Conservation (phyloP, 2,113 vertebrate genomes). For the Mirza zaza region DNA sequence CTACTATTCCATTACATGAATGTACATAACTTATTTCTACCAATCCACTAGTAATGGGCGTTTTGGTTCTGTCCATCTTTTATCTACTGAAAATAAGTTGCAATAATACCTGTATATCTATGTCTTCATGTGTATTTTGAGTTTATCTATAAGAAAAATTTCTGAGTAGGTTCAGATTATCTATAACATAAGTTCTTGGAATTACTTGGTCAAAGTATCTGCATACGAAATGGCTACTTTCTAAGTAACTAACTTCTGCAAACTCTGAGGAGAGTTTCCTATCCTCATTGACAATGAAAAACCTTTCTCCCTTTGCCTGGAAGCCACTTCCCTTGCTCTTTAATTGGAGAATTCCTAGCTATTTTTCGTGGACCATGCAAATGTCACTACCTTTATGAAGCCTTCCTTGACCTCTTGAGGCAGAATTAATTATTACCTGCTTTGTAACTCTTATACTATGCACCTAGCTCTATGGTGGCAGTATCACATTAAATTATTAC, state of each 20-base stretch:
- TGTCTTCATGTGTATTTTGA: not conserved
- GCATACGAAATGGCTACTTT: not conserved
- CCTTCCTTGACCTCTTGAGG: not conserved
- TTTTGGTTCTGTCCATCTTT: not conserved
- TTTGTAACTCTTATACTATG: not conserved
- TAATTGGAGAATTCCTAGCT: not conserved
- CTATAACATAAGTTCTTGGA: not conserved
- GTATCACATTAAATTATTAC: not conserved
- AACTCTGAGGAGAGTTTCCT: not conserved
- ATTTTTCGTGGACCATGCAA: not conserved
- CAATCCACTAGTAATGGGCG: not conserved
- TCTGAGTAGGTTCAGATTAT: not conserved
- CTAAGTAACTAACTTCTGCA: not conserved
- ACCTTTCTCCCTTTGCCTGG: not conserved
- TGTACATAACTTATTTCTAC: not conserved
- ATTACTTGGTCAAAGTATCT: not conserved
- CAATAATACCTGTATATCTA: not conserved
- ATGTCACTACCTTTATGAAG: not conserved
- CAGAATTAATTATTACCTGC: not conserved
- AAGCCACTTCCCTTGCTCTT: not conserved
- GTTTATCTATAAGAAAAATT: slow-evolving; percentile 23
- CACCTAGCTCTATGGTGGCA: not conserved
- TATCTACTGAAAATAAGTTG: not conserved
- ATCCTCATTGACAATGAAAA: not conserved
- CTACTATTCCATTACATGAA: not conserved